Percentiles rank a stretch among this genome's conserved stretches.
Evolutionary conservation across 2,888 invertebrate genomes (phyloP).

Genomic region (Nematopogon swammerdamellus): DNA sequence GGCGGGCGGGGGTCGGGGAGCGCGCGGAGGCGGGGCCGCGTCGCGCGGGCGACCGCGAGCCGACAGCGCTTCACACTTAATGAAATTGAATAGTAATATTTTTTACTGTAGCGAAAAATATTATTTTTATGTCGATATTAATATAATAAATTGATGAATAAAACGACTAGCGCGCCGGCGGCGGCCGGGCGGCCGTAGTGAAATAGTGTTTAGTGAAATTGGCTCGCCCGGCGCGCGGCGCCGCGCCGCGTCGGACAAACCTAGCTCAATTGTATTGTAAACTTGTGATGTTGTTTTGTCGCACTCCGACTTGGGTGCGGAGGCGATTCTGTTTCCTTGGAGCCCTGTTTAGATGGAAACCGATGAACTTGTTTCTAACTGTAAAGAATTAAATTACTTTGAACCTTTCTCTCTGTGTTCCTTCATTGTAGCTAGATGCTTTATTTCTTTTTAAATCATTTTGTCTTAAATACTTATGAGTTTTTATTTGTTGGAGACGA

Average conservation of each 20-base stretch:
- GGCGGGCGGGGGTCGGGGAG: not conserved
- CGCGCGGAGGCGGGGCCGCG: too few species aligned
- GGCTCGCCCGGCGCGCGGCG: not conserved
- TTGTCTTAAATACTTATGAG: not conserved
- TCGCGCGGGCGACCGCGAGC: too few species aligned
- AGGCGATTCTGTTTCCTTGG: not conserved
- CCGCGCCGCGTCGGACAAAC: not conserved
- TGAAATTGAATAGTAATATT: not conserved
- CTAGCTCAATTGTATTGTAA: not conserved
- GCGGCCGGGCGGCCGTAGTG: not conserved
- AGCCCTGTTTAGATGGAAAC: not conserved
- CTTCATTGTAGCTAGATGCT: constrained; percentile 31
- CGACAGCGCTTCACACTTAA: too few species aligned
- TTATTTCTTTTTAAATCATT: constrained; percentile 8
- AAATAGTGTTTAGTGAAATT: not conserved
- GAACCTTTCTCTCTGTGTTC: constrained; percentile 45
- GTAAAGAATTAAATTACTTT: constrained; percentile 54
- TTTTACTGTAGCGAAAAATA: not conserved
- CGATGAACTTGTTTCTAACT: constrained; percentile 21
- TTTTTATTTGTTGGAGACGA: too few species aligned
- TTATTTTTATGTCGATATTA: not conserved
- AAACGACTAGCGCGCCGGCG: not conserved
- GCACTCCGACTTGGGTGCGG: not conserved
- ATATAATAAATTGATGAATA: not conserved
- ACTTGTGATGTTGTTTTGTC: not conserved